A percentile compares a stretch with the other conserved stretches of the same genome.
Conservation (phyloP, 1,140 invertebrate species). For the Heliconius nattereri region DNA sequence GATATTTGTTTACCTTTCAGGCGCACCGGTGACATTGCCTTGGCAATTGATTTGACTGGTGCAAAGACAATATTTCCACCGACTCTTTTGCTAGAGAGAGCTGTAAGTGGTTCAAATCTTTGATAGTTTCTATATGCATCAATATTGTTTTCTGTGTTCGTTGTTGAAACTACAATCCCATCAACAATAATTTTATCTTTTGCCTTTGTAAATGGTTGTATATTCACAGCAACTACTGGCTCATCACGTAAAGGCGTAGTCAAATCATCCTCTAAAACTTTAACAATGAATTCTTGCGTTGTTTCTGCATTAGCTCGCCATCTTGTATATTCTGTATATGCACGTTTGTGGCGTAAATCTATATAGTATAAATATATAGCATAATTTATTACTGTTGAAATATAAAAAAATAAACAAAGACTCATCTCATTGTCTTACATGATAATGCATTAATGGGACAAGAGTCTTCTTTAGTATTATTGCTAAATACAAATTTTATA, state of each 20-base stretch:
- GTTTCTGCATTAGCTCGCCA: slow-evolving; percentile 62
- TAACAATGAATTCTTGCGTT: slow-evolving; percentile 68
- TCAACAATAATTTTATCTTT: slow-evolving; percentile 64
- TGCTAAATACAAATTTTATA: slow-evolving; percentile 53
- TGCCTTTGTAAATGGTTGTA: slow-evolving; percentile 51
- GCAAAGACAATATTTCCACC: slow-evolving; percentile 36
- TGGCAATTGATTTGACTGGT: slow-evolving; percentile 25
- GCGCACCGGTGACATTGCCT: slow-evolving; percentile 39
- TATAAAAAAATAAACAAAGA: not conserved
- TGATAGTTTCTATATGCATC: slow-evolving; percentile 41
- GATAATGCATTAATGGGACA: slow-evolving; percentile 48
- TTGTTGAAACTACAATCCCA: slow-evolving; percentile 51
- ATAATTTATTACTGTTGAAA: slow-evolving; percentile 1
- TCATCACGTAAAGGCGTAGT: slow-evolving; percentile 43
- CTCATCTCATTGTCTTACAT: slow-evolving; percentile 49
- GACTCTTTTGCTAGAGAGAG: slow-evolving; percentile 29
- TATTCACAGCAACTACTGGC: slow-evolving; percentile 62
- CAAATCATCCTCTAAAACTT: slow-evolving; percentile 71
- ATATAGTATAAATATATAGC: slow-evolving; percentile 15
- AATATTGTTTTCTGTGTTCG: not conserved
- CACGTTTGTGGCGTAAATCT: slow-evolving; percentile 65
- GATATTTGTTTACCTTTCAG: slow-evolving; percentile 36
- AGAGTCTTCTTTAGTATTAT: slow-evolving; percentile 51
- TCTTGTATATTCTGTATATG: slow-evolving; percentile 62
- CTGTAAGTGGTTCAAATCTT: slow-evolving; percentile 59